A percentile compares a stretch with the other conserved stretches of the same genome.
phyloP scores from a whole-genome alignment of 1,140 invertebrate species.

The Scaptomyza pallida region DNA sequence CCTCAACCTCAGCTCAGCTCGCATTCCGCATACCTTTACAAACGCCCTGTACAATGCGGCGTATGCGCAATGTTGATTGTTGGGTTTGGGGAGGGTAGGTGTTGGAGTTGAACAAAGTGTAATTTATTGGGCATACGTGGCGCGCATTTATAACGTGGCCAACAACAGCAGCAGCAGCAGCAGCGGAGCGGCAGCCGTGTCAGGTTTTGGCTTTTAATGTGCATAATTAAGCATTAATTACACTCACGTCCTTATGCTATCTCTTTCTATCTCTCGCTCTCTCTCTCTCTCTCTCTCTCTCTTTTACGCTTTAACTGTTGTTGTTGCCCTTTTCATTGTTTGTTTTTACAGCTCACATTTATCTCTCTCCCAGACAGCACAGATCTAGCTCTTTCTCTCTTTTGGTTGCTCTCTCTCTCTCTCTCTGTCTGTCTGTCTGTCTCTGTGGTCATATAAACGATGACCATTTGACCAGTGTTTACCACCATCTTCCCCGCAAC shows the following conservation, averaged over 20 bases:
- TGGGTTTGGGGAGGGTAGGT: slow-evolving; percentile 11
- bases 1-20: not conserved
- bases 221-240: slow-evolving; percentile 83
- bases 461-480: slow-evolving; percentile 44
- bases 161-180: not conserved
- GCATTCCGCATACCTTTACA: not conserved
- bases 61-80: slow-evolving; percentile 68
- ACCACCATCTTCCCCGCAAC: slow-evolving; percentile 15
- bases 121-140: slow-evolving; percentile 76
- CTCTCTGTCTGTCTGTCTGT: not conserved
- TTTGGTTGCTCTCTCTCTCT: not conserved
- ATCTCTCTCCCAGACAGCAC: slow-evolving; percentile 39
- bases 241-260: slow-evolving; percentile 48
- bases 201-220: slow-evolving; percentile 81
- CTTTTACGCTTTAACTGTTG: too few species aligned
- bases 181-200: slow-evolving; percentile 33
- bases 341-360: slow-evolving; percentile 65
- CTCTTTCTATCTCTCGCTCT: not conserved
- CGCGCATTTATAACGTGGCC: slow-evolving; percentile 60
- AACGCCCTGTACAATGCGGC: slow-evolving; percentile 8
- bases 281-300: not conserved
- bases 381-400: slow-evolving; percentile 16
- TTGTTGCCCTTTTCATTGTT: slow-evolving; percentile 39
- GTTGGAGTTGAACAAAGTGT: slow-evolving; percentile 67
- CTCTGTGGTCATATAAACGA: slow-evolving; percentile 59